A percentile compares a stretch with the other conserved stretches of the same genome.
Evolutionary conservation across 1,140 invertebrate genomes (phyloP).

Genomic region (Bombus waltoni): DNA sequence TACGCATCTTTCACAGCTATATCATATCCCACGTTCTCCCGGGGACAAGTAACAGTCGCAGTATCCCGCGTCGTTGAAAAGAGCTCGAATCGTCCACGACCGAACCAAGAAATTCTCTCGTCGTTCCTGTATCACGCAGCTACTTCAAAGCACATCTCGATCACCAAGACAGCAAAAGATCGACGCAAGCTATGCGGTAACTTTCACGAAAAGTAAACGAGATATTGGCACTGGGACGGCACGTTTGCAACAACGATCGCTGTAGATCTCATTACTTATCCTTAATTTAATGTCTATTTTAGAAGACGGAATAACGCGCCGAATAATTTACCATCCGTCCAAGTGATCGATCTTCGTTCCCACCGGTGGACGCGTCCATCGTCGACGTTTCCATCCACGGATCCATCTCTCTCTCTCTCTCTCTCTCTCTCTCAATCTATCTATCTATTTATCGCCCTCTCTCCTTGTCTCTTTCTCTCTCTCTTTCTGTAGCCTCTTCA

Average conservation of each 20-base stretch:
- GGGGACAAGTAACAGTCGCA: not conserved
- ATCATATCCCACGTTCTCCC: not conserved
- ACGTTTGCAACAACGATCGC: constrained; percentile 46
- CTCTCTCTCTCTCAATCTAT: not conserved
- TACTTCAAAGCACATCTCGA: not conserved
- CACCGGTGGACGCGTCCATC: not conserved
- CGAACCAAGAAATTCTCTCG: too few species aligned
- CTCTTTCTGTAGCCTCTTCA: not conserved
- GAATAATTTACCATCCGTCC: constrained; percentile 20
- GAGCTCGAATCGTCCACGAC: too few species aligned
- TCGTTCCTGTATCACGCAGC: too few species aligned
- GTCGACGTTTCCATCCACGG: not conserved
- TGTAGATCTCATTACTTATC: constrained; percentile 46
- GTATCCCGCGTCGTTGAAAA: not conserved
- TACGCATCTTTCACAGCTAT: not conserved
- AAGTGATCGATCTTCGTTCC: constrained; percentile 13
- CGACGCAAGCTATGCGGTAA: constrained; percentile 43
- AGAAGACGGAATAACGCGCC: constrained; percentile 51
- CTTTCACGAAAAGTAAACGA: constrained; percentile 53
- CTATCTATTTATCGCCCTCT: not conserved
- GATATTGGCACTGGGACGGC: constrained; percentile 51
- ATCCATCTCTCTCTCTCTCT: not conserved
- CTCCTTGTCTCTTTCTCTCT: not conserved
- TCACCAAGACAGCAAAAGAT: not conserved
- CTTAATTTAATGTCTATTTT: constrained; percentile 53